Evolutionary conservation across 2,113 vertebrate species (phyloP), one percentile per base, ranked within the genome.

Genomic region (Jaculus jaculus): DNA sequence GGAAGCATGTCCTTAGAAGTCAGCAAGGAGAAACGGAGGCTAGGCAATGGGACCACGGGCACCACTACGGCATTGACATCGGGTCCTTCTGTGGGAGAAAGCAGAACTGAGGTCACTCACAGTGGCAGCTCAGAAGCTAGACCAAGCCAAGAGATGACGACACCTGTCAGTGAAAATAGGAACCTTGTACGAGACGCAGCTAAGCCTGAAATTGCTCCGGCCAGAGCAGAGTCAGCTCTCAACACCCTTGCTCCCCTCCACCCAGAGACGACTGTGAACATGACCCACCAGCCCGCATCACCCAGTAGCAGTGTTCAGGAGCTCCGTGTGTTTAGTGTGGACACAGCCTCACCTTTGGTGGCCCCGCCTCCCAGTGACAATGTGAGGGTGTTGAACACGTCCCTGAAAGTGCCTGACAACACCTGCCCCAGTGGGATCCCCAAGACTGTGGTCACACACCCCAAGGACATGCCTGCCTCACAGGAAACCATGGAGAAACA

Each of bases 381-480:
- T 78, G 96, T 96, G 1, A 97, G 98, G 84, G 98, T 98, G 96
- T 96, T 96, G 93, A 97, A 92, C 89, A 88, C 97, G 17, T 96
- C 98, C 95, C 96, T 97, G 30, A 99, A 99, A 97, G 98, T 98
- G 78, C 98, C 98, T 94, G 97, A 98, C 77, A 99, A 96, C 78
- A 89, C 92, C 85, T 96, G 98, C 81, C 98, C 96, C 97, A 99
- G 98, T 0, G 97, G 98, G 78, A 98, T 99, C 96, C 98, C 99
- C 26, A 99, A 99, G 98, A 98, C 99, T 60, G 95, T 98, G 95
- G 47, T 98, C 47, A 97, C 98, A 92, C 98, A 97, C 96, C 81
- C 97, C 37, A 98, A 98, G 97, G 96, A 97, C 77, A 94, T 86
- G 3, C 54, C 78, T 3, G 23, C 96, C 96, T 97, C 90, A 58